Conservation (phyloP, 2,888 invertebrate species). For the Lasioglossum marginatum region DNA sequence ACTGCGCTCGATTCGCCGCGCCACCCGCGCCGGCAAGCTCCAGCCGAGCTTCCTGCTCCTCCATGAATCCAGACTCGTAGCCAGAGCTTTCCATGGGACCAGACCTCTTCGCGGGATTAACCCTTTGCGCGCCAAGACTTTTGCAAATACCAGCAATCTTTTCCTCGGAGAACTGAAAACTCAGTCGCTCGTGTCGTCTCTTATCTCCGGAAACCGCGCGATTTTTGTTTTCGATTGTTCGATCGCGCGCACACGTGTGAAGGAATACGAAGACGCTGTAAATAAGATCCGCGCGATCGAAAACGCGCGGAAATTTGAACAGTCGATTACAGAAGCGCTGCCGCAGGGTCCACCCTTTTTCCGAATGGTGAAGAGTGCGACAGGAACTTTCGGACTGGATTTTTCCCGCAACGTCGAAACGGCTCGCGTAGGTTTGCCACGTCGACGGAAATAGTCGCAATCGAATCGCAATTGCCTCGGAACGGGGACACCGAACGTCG, state of each 20-base stretch:
- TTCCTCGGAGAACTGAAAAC: neutral
- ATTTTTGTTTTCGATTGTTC: too few species aligned
- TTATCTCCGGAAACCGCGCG: too few species aligned
- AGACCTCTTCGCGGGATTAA: neutral
- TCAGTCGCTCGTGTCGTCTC: neutral
- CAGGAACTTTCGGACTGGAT: neutral
- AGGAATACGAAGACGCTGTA: too few species aligned
- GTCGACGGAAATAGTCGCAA: neutral
- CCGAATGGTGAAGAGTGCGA: neutral
- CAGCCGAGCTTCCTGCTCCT: neutral
- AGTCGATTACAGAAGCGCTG: neutral
- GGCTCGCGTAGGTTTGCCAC: neutral
- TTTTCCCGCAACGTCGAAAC: neutral
- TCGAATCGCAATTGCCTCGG: constrained; percentile 11
- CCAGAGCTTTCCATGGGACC: neutral
- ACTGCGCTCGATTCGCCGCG: constrained; percentile 14
- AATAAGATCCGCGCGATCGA: too few species aligned
- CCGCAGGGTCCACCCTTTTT: neutral
- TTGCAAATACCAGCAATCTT: neutral
- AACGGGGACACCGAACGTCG: constrained; percentile 29
- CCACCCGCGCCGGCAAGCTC: neutral
- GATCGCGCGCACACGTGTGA: too few species aligned
- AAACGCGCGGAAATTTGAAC: neutral
- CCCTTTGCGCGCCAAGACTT: neutral
- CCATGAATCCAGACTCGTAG: neutral